Evolutionary conservation across 1,140 invertebrate species (phyloP).

Genomic region (Heliothis virescens): DNA sequence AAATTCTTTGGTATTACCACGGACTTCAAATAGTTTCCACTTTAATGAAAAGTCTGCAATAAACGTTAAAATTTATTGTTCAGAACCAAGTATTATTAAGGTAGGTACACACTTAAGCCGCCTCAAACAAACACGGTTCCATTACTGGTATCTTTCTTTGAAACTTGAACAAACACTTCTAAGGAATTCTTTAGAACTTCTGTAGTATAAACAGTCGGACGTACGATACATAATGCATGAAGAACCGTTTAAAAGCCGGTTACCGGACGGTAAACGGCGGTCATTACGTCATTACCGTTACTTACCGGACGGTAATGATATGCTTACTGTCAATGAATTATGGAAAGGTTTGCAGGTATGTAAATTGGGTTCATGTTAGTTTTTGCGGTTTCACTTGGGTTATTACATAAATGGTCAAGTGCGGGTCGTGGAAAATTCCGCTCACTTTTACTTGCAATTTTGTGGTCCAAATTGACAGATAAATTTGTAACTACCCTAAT

Average conservation of each 20-base stretch:
- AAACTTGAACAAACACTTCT: slow-evolving; percentile 18
- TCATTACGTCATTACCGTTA: slow-evolving; percentile 45
- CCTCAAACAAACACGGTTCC: neutral
- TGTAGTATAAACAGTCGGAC: slow-evolving; percentile 7
- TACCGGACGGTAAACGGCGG: slow-evolving; percentile 24
- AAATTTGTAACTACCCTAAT: too few relatives aligned
- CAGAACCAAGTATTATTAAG: too few relatives aligned
- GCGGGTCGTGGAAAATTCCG: too few relatives aligned
- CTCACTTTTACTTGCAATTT: too few relatives aligned
- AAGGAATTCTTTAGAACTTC: slow-evolving; percentile 23
- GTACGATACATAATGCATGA: slow-evolving; percentile 31
- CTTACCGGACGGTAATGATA: slow-evolving; percentile 39
- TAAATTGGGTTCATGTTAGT: neutral
- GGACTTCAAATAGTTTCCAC: too few relatives aligned
- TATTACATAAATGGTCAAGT: too few relatives aligned
- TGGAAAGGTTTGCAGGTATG: slow-evolving; percentile 8
- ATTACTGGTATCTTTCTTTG: neutral
- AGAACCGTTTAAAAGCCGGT: slow-evolving; percentile 36
- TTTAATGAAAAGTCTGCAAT: neutral
- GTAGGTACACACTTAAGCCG: neutral
- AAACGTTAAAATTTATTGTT: neutral
- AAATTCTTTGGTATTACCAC: too few relatives aligned
- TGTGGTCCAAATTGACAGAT: too few relatives aligned
- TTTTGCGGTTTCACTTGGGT: neutral
- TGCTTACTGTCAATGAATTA: slow-evolving; percentile 43